Percentiles rank a stretch among this genome's conserved stretches.
These are phyloP conservation scores for Mythimna albipuncta DNA, from an alignment of 2,888 invertebrate genomes.

Conservation along the genomic window DNA sequence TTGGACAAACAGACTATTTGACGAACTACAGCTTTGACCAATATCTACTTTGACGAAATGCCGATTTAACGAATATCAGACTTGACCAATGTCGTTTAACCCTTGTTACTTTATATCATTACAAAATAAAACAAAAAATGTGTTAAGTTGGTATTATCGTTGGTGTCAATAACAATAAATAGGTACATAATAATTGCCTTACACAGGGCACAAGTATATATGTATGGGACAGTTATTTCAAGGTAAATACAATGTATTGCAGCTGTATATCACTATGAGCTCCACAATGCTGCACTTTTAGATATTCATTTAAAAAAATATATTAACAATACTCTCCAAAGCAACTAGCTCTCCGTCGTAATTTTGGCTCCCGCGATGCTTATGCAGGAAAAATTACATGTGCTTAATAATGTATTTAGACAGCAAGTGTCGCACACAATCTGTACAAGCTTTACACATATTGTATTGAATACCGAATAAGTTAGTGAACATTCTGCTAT, in stretches of 20 bases:
- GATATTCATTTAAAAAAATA: slow-evolving; percentile 1
- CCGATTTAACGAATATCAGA: too few relatives aligned
- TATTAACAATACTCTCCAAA: neutral
- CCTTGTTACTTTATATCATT: slow-evolving; percentile 19
- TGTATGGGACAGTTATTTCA: slow-evolving; percentile 17
- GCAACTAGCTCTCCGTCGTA: neutral
- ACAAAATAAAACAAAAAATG: slow-evolving; percentile 54
- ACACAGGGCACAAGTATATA: slow-evolving; percentile 23
- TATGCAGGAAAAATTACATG: neutral
- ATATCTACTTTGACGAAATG: too few relatives aligned
- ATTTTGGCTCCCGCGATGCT: neutral
- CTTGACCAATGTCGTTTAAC: too few relatives aligned
- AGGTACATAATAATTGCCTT: slow-evolving; percentile 26
- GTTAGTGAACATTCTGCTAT: slow-evolving; percentile 56
- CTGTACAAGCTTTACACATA: slow-evolving; percentile 54
- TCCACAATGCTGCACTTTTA: neutral
- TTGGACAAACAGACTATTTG: too few relatives aligned
- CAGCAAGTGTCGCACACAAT: slow-evolving; percentile 23
- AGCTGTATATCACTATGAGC: slow-evolving; percentile 36
- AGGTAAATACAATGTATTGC: slow-evolving; percentile 21
- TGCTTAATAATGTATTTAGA: neutral
- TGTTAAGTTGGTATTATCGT: slow-evolving; percentile 58
- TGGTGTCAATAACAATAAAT: slow-evolving; percentile 36
- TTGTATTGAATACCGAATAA: slow-evolving; percentile 43
- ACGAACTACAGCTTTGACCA: too few relatives aligned